Evolutionary conservation across 1,140 invertebrate species (phyloP).

Genomic region (Pseudomyrmex dendroicus): DNA sequence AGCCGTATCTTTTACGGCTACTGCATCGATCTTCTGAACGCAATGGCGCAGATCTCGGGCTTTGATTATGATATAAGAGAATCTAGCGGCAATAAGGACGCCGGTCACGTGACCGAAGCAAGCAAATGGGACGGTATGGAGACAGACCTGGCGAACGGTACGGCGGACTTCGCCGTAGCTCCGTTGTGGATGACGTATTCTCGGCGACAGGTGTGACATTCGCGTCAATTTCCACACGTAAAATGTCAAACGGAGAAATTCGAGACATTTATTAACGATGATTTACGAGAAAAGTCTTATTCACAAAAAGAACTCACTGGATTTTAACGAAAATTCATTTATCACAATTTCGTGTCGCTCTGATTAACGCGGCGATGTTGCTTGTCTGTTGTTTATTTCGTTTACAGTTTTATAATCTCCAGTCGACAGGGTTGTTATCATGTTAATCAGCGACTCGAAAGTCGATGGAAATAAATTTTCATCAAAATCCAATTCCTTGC

Average conservation of each 20-base stretch:
- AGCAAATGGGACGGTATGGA: slow-evolving; percentile 96
- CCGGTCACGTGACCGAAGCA: slow-evolving; percentile 93
- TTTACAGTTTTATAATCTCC: too few relatives aligned
- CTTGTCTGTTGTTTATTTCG: too few relatives aligned
- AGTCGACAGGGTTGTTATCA: too few relatives aligned
- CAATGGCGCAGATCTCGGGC: slow-evolving; percentile 90
- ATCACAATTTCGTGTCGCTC: too few relatives aligned
- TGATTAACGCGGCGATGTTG: too few relatives aligned
- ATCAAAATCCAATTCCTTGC: too few relatives aligned
- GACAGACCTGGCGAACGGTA: slow-evolving; percentile 93
- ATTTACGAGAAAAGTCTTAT: too few relatives aligned
- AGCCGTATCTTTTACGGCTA: slow-evolving; percentile 92
- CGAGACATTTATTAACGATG: too few relatives aligned
- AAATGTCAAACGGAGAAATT: not conserved
- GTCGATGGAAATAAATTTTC: too few relatives aligned
- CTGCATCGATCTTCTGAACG: slow-evolving; percentile 95
- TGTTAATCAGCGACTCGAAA: too few relatives aligned
- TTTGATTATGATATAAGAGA: slow-evolving; percentile 96
- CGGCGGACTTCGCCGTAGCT: slow-evolving; percentile 94
- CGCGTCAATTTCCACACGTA: not conserved
- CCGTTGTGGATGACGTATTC: slow-evolving; percentile 96
- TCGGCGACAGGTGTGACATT: slow-evolving; percentile 88
- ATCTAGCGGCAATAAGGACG: slow-evolving; percentile 91
- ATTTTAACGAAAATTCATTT: too few relatives aligned
- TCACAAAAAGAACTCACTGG: too few relatives aligned